Conservation (phyloP, 2,797 vertebrate genomes). For the Onychomys arenicola region DNA sequence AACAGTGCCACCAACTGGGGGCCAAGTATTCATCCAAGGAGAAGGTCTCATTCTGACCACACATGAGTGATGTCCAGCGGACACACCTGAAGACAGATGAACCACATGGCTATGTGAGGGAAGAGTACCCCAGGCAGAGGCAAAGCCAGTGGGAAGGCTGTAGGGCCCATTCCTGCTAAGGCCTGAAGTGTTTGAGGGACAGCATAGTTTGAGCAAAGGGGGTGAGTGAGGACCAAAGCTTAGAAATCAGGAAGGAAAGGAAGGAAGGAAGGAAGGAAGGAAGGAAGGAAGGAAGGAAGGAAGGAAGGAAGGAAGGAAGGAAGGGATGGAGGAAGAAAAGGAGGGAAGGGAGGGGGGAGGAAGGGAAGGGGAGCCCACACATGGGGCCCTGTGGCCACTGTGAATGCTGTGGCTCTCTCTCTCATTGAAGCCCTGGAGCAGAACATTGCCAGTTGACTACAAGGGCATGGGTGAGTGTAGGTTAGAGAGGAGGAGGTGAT, state of each 20-base stretch:
- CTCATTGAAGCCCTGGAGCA: background rate
- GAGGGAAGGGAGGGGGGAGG: background rate
- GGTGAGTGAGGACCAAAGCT: accelerated
- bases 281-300: too few species aligned
- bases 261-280: too few species aligned
- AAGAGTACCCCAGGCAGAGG: background rate
- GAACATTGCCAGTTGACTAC: background rate
- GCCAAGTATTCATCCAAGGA: background rate
- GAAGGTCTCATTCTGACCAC: background rate
- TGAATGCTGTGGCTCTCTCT: background rate
- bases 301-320: too few species aligned
- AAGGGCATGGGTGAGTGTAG: background rate
- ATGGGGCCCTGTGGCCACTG: too few species aligned
- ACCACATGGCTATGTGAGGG: background rate
- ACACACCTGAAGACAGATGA: background rate
- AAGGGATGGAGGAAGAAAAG: too few species aligned
- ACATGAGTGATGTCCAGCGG: background rate
- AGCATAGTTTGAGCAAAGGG: background rate
- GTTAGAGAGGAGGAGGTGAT: background rate
- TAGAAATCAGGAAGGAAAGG: background rate
- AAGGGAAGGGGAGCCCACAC: background rate
- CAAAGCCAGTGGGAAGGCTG: background rate
- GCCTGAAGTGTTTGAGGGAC: background rate
- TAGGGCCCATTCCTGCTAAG: background rate
- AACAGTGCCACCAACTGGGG: background rate